A percentile compares a stretch with the other conserved stretches of the same genome.
phyloP scores from a whole-genome alignment of 2,797 vertebrate species.

The Urocyon cinereoargenteus region DNA sequence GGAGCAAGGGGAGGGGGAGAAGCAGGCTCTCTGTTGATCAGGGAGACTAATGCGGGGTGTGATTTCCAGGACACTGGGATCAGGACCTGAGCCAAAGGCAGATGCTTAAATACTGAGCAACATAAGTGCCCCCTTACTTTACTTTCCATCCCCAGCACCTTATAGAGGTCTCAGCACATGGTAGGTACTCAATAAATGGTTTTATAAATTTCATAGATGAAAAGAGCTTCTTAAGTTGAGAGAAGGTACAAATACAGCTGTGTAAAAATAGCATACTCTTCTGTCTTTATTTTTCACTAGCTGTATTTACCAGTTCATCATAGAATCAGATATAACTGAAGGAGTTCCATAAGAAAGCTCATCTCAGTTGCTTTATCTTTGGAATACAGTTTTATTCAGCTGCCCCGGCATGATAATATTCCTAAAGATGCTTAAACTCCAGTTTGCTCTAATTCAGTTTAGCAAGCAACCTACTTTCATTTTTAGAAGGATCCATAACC shows the following conservation, averaged over 20 bases:
- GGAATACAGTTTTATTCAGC: not conserved
- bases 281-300: not conserved
- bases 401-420: not conserved
- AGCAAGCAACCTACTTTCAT: not conserved
- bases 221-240: not conserved
- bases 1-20: too few relatives aligned
- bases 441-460: conserved; percentile 32
- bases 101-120: too few relatives aligned
- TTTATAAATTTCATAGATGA: not conserved
- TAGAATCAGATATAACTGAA: not conserved
- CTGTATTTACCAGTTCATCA: not conserved
- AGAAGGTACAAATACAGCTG: not conserved
- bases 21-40: too few relatives aligned
- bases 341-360: not conserved
- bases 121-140: not conserved
- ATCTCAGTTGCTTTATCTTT: not conserved
- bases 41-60: too few relatives aligned
- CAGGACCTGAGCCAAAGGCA: too few relatives aligned
- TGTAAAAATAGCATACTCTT: not conserved
- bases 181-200: not conserved
- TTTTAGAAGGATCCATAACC: not conserved
- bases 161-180: not conserved
- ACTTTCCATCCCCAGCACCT: not conserved
- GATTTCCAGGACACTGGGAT: too few relatives aligned
- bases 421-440: not conserved